Evolutionary conservation across 2,113 vertebrate species (phyloP).

Genomic region (Toxotes chatareus): DNA sequence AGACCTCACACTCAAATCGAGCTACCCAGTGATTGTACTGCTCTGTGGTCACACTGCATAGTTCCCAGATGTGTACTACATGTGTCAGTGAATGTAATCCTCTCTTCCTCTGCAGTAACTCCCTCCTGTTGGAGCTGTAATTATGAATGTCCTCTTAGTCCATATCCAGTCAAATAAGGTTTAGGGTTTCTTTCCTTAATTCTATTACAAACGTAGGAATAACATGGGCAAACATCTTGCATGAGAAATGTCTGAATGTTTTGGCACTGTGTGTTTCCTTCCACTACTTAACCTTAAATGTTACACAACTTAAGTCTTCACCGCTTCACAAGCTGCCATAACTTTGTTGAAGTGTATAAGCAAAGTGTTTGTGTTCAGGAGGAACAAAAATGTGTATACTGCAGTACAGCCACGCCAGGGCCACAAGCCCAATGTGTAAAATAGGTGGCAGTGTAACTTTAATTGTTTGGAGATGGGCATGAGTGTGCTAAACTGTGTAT

Average conservation of each 20-base stretch:
- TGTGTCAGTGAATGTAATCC: conserved; percentile 30
- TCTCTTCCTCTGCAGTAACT: conserved; percentile 33
- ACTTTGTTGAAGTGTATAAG: conserved; percentile 18
- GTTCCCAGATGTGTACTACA: conserved; percentile 41
- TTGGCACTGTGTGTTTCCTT: conserved; percentile 62
- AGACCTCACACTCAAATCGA: not conserved
- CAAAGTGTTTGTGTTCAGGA: conserved; percentile 40
- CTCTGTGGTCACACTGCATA: conserved; percentile 26
- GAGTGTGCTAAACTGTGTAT: not conserved
- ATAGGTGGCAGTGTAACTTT: conserved; percentile 35
- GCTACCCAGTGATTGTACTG: not conserved
- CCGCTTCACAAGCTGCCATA: conserved; percentile 22
- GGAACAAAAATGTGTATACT: conserved; percentile 27
- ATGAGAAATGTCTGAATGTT: conserved; percentile 44
- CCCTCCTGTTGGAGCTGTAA: conserved; percentile 30
- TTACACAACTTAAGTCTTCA: conserved; percentile 50
- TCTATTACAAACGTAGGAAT: conserved; percentile 34
- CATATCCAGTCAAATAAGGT: conserved; percentile 48
- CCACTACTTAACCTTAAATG: conserved; percentile 63
- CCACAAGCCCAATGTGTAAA: conserved; percentile 50
- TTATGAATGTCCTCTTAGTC: conserved; percentile 50
- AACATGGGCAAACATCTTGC: conserved; percentile 41
- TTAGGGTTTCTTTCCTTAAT: conserved; percentile 46
- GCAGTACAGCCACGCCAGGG: conserved; percentile 11
- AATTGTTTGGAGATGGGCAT: conserved; percentile 3